Percentiles rank a stretch among this genome's conserved stretches.
These are phyloP conservation scores for Numenius arquata DNA, from an alignment of 2,113 vertebrate species.

Conservation along the genomic window DNA sequence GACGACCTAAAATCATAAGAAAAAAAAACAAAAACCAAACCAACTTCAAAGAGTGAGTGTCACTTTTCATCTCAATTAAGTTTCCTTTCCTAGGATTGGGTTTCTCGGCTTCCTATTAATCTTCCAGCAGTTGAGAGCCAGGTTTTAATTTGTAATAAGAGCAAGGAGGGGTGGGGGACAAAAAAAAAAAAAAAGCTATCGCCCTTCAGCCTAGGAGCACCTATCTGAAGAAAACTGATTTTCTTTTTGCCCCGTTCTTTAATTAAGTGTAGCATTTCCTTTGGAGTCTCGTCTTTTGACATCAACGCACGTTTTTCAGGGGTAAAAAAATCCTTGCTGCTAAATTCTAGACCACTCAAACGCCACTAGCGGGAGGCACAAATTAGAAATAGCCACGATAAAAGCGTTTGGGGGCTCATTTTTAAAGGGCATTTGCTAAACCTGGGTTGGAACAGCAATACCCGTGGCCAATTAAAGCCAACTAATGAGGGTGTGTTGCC, in stretches of 20 bases:
- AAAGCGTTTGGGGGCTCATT: not conserved
- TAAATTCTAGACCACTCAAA: not conserved
- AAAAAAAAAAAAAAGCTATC: not conserved
- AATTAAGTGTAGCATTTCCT: not conserved
- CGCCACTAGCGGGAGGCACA: not conserved
- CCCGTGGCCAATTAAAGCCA: not conserved
- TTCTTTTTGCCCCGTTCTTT: not conserved
- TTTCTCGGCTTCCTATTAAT: constrained; percentile 12
- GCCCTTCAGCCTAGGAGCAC: not conserved
- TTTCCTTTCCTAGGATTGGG: not conserved
- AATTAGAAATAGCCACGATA: not conserved
- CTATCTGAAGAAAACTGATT: not conserved
- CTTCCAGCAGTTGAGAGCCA: not conserved
- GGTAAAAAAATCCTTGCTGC: not conserved
- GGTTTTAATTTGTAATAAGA: not conserved
- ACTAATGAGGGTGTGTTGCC: not conserved
- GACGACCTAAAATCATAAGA: not conserved
- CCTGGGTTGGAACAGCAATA: not conserved
- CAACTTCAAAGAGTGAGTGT: constrained; percentile 11
- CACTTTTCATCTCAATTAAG: not conserved
- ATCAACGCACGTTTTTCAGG: not conserved
- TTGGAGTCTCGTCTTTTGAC: not conserved
- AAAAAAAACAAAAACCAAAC: too few species aligned
- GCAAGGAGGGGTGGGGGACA: not conserved
- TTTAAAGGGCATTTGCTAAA: not conserved